These are phyloP conservation scores for Drosophila paulistorum DNA, from an alignment of 1,140 invertebrate genomes.

Conservation along the genomic window DNA sequence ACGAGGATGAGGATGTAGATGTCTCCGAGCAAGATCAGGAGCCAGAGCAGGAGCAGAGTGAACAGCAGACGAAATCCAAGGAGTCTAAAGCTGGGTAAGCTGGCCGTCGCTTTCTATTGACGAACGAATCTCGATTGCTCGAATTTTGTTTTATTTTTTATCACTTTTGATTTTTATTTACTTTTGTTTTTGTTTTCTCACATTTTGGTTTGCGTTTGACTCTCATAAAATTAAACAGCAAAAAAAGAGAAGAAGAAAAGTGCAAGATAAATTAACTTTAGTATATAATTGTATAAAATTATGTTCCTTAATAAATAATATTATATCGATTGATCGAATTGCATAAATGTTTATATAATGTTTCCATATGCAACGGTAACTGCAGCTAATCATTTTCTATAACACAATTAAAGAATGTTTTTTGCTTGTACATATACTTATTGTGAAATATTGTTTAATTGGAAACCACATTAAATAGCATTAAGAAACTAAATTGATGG, in stretches of 20 bases:
- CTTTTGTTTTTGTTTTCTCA: conserved; percentile 38
- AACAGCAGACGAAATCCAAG: conserved; percentile 46
- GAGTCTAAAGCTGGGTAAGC: conserved; percentile 75
- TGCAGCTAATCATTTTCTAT: conserved; percentile 32
- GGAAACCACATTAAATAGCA: neutral
- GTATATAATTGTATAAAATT: conserved; percentile 61
- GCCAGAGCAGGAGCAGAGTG: conserved; percentile 14
- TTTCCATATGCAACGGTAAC: conserved; percentile 24
- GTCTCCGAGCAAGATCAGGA: conserved; percentile 38
- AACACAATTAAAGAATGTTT: conserved; percentile 34
- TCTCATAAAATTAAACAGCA: conserved; percentile 5
- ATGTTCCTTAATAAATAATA: conserved; percentile 79
- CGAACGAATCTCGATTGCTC: conserved; percentile 58
- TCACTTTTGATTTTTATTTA: conserved; percentile 32
- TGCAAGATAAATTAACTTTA: conserved; percentile 62
- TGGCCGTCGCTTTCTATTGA: conserved; percentile 43
- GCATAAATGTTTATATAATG: conserved; percentile 67
- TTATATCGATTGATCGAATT: conserved; percentile 50
- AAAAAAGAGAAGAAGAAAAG: conserved; percentile 25
- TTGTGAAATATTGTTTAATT: conserved; percentile 4
- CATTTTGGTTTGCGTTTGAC: neutral
- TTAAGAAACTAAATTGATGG: neutral
- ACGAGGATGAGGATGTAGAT: conserved; percentile 67
- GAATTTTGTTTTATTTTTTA: conserved; percentile 46
- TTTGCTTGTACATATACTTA: conserved; percentile 48